These are phyloP conservation scores for Meriones psammophilus DNA, from an alignment of 2,797 vertebrate species.

Conservation along the genomic window DNA sequence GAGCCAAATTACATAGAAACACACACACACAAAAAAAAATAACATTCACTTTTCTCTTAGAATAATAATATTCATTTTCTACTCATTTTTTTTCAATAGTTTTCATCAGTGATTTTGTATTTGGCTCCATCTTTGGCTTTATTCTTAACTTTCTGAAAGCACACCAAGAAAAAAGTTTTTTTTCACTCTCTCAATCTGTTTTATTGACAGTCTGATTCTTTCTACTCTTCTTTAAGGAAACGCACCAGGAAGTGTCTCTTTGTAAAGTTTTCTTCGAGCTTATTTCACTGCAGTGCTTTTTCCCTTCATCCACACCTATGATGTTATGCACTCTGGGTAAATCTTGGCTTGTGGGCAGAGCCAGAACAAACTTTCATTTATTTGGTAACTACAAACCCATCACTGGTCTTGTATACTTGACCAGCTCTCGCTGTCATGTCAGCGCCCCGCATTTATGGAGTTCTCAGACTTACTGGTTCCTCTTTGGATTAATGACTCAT, in stretches of 20 bases:
- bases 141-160: slow-evolving; percentile 62
- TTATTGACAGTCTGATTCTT: slow-evolving; percentile 36
- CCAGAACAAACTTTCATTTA: slow-evolving; percentile 37
- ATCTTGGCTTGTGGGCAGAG: background rate
- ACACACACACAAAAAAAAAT: background rate
- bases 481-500: slow-evolving; percentile 38
- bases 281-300: background rate
- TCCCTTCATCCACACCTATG: slow-evolving; percentile 2
- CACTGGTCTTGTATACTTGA: background rate
- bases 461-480: background rate
- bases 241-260: background rate
- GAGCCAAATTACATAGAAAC: slow-evolving; percentile 20
- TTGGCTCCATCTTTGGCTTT: slow-evolving; percentile 62
- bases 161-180: slow-evolving; percentile 51
- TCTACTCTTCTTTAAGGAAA: slow-evolving; percentile 49
- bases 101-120: slow-evolving; percentile 48
- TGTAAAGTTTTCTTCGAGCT: slow-evolving; percentile 32
- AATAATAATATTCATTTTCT: slow-evolving; percentile 45
- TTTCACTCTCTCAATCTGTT: background rate
- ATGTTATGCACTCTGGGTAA: background rate
- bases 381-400: background rate
- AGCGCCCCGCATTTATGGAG: background rate
- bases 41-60: slow-evolving; percentile 50
- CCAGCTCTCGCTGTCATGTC: background rate
- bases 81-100: slow-evolving; percentile 47